Evolutionary conservation across 2,113 vertebrate species (phyloP).

Genomic region (Arizona elegans): DNA sequence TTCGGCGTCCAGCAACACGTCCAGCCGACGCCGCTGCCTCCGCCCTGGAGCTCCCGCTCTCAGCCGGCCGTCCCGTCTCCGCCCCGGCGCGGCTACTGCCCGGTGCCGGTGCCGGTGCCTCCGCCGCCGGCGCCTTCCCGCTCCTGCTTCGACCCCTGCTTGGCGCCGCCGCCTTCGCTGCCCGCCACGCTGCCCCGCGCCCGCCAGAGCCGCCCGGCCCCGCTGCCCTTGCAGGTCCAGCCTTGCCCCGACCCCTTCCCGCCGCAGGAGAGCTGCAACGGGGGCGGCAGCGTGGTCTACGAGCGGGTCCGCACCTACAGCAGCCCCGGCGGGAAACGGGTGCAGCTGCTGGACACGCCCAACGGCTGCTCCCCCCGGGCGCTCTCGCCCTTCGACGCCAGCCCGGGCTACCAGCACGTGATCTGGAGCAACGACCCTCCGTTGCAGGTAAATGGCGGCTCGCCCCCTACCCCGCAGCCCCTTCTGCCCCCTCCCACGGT

Average conservation of each 20-base stretch:
- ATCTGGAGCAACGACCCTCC: conserved; percentile 56
- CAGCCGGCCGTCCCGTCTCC: neutral
- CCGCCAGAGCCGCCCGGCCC: neutral
- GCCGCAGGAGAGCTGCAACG: conserved; percentile 27
- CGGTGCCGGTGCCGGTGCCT: neutral
- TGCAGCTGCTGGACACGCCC: conserved; percentile 57
- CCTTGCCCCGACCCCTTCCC: neutral
- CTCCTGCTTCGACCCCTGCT: neutral
- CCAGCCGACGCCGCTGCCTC: conserved; percentile 37
- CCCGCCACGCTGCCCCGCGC: neutral
- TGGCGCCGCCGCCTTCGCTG: neutral
- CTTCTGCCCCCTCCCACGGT: neutral
- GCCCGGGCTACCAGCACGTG: conserved; percentile 58
- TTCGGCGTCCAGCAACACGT: conserved; percentile 47
- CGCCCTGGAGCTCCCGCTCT: neutral
- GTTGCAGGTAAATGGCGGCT: conserved; percentile 36
- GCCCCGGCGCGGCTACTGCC: neutral
- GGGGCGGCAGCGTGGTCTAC: conserved; percentile 53
- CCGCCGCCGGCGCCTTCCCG: neutral
- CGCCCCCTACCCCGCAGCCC: accelerated
- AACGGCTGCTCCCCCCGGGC: conserved; percentile 49
- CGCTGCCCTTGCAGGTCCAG: neutral
- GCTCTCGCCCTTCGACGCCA: conserved; percentile 55
- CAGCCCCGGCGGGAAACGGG: conserved; percentile 64
- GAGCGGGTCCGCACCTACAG: conserved; percentile 72